Evolutionary conservation across 2,888 invertebrate species (phyloP), one percentile per base, ranked within the genome.

Genomic region (Spicauda simplicius): DNA sequence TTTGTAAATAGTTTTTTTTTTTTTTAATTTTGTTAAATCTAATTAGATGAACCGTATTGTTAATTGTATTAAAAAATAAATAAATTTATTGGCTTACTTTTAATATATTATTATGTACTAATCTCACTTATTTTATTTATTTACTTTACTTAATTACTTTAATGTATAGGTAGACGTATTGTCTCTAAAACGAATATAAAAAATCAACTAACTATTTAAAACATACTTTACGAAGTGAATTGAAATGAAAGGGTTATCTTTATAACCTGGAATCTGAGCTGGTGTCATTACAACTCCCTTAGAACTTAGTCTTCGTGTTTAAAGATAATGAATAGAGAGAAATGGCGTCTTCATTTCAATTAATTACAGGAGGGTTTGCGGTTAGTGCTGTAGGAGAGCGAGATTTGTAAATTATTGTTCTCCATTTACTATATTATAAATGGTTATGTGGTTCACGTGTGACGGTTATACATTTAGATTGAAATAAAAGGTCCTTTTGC

Each of bases 311-410:
- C 57, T 64, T 64, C 58, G 58, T 64, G 58, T 58, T 64, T 37
- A 53, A 58, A 64, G 57, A 64, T 50, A 64, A 58, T 57, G 58
- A 65, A 58, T 45, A 58, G 37, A 37, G 50, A 30, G 33, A 64
- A 65, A 33, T 52, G 37, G 57, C 41, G 57, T 58, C 64, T 53
- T 65, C 57, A 58, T 65, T 65, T 65, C 50, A 65, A 64, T 64
- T 64, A 64, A 64, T 64, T 57, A 57, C 57, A 57, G 50, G 57
- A 57, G 64, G 57, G 57, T 41, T 57, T 64, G 64, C 14, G 56
- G 56, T 52, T 16, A 33, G 64, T 50, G 57, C 48, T 37, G 57
- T 50, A 50, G 50, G 30, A 14, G 19, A 52, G 48, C n/a, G 45
- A 7, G 52, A 57, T 52, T 52, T 64, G 45, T 57, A 64, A 64